These are phyloP conservation scores for Spermophilus dauricus DNA, from an alignment of 2,113 vertebrate species.

Conservation along the genomic window DNA sequence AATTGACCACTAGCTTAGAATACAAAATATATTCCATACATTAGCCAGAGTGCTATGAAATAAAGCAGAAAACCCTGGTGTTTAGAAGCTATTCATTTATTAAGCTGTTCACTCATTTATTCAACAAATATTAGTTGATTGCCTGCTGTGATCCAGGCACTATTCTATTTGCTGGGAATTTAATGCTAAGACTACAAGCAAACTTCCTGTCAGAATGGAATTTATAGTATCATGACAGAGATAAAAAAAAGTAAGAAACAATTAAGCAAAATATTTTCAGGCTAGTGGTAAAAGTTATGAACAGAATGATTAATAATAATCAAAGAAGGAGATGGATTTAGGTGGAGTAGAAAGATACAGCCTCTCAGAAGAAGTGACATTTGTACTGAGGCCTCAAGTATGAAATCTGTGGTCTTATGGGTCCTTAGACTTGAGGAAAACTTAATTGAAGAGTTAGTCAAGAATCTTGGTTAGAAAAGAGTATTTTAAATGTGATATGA, in stretches of 20 bases:
- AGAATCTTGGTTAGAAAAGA: not conserved
- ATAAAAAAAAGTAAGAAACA: not conserved
- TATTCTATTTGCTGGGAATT: not conserved
- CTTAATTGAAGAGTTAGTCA: not conserved
- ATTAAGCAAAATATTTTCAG: not conserved
- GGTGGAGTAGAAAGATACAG: not conserved
- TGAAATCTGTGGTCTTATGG: not conserved
- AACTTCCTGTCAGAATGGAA: not conserved
- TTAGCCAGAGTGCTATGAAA: not conserved
- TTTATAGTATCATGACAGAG: not conserved
- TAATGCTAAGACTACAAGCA: not conserved
- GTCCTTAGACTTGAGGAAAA: not conserved
- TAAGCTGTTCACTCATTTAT: conserved; percentile 47
- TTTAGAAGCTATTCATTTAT: not conserved
- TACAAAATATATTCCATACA: not conserved
- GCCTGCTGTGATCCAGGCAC: not conserved
- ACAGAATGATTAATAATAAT: not conserved
- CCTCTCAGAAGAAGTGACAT: not conserved
- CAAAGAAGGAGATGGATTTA: not conserved
- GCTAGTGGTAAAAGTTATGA: not conserved
- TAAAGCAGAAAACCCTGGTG: not conserved
- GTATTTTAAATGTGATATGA: not conserved
- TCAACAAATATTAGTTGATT: conserved; percentile 35
- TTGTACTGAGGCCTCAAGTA: not conserved
- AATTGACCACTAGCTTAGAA: not conserved